A percentile compares a stretch with the other conserved stretches of the same genome.
Conservation (phyloP, 2,113 vertebrate species). For the Tachuris rubrigastra region DNA sequence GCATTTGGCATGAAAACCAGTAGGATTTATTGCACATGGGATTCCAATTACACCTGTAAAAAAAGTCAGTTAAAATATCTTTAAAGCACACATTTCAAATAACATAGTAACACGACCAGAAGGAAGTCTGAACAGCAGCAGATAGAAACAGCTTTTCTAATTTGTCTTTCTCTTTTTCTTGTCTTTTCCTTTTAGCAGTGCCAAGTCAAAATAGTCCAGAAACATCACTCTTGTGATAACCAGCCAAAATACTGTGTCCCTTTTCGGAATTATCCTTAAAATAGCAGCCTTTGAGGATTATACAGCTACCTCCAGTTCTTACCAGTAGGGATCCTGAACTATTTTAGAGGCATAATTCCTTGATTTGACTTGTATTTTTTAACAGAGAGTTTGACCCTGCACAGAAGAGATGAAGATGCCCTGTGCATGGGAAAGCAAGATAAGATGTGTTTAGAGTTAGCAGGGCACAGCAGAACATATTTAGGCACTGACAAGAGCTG, state of each 20-base stretch:
- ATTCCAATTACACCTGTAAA: background rate
- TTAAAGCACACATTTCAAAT: background rate
- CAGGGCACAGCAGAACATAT: background rate
- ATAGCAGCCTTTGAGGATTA: constrained; percentile 48
- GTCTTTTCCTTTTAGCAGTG: background rate
- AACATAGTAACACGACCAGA: background rate
- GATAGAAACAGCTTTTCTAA: background rate
- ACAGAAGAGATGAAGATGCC: background rate
- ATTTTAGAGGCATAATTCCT: constrained; percentile 40
- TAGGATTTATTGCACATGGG: background rate
- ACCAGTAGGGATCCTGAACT: constrained; percentile 25
- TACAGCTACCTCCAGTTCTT: constrained; percentile 46
- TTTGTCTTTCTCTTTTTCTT: background rate
- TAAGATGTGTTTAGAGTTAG: background rate
- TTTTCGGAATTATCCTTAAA: constrained; percentile 45
- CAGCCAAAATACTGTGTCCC: background rate
- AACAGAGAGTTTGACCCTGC: background rate
- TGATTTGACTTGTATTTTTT: constrained; percentile 20
- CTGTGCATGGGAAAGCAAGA: background rate
- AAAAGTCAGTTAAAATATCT: background rate
- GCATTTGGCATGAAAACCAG: background rate
- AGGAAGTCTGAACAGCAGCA: background rate
- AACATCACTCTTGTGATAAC: background rate
- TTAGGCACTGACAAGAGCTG: background rate
- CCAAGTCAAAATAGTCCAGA: background rate